Evolutionary conservation across 2,113 vertebrate species (phyloP), one percentile per base, ranked within the genome.

Genomic region (Cervus canadensis): DNA sequence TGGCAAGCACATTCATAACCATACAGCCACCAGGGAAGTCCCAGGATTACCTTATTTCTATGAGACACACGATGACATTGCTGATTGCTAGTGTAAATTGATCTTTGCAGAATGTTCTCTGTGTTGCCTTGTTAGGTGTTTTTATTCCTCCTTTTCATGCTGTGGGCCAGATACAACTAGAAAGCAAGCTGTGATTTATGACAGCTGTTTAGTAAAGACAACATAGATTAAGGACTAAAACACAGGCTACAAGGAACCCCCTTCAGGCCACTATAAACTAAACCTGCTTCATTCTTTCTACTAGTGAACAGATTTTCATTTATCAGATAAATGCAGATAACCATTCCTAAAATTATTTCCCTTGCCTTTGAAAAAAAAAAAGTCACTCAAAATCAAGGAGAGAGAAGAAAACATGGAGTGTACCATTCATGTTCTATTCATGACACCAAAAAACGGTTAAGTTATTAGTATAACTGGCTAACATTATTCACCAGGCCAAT

Each of bases 191-290:
- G 91, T 97, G 96, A 98, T 98, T 98, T 98, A 96, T 96, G 89
- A 96, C 96, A 97, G 92, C 87, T 96, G 33, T 98, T 98, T 97
- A 92, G 79, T 97, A 97, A 98, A 98, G 96, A 98, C 97, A 98
- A 96, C 71, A 60, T n/a, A 98, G 95, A 98, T 98, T 97, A 98
- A 97, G 91, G 84, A 93, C 98, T 97, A 91, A 93, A 97, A 93
- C 96, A 81, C 28, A 45, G 83, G 93, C 97, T 98, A 96, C 85
- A 93, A 93, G 95, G 97, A 96, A 98, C 92, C 95, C 97, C 97
- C 97, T 96, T 88, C 92, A 97, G 92, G 95, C 94, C 95, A 87
- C 71, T 92, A 5, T 40, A 74, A 97, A 96, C 79, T 94, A 25
- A 98, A 89, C 74, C 96, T 89, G 85, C 81, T 82, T 97, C 87